Conservation (phyloP, 2,113 vertebrate genomes). For the Solea solea region DNA sequence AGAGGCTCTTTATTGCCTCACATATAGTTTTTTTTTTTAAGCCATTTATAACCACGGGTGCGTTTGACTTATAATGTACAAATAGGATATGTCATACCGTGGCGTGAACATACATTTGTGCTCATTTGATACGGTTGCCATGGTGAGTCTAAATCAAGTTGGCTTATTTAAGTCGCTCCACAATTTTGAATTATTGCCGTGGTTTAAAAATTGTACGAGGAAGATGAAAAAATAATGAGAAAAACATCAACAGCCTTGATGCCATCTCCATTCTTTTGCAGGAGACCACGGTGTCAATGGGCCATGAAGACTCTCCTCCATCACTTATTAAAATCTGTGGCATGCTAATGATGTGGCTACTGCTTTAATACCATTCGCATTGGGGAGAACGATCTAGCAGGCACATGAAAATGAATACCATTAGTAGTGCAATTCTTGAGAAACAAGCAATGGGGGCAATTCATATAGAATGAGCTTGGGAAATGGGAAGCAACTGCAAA, state of each 20-base stretch:
- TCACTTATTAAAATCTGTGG: constrained; percentile 26
- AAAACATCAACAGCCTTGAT: constrained; percentile 38
- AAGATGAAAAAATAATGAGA: constrained; percentile 36
- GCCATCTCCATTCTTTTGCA: constrained; percentile 5
- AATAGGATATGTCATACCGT: constrained; percentile 8
- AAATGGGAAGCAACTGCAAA: not conserved
- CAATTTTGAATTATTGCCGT: constrained; percentile 24
- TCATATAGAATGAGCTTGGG: constrained; percentile 8
- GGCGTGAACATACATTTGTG: constrained; percentile 29
- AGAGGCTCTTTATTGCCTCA: not conserved
- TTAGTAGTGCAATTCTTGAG: constrained; percentile 33
- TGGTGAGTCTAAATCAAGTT: constrained; percentile 18
- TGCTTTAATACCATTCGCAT: constrained; percentile 52
- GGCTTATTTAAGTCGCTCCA: constrained; percentile 38
- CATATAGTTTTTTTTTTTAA: constrained; percentile 4
- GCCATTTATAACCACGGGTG: constrained; percentile 21
- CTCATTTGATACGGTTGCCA: constrained; percentile 29
- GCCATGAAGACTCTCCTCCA: constrained; percentile 42
- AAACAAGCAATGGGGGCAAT: constrained; percentile 14
- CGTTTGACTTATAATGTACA: constrained; percentile 3
- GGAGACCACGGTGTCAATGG: constrained; percentile 35
- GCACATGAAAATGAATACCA: constrained; percentile 33
- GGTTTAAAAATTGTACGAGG: constrained; percentile 16
- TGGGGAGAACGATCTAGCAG: constrained; percentile 35
- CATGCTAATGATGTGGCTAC: constrained; percentile 50